Percentiles rank a stretch among this genome's conserved stretches.
phyloP scores from a whole-genome alignment of 2,888 invertebrate genomes.

The Zaprionus lineosus region DNA sequence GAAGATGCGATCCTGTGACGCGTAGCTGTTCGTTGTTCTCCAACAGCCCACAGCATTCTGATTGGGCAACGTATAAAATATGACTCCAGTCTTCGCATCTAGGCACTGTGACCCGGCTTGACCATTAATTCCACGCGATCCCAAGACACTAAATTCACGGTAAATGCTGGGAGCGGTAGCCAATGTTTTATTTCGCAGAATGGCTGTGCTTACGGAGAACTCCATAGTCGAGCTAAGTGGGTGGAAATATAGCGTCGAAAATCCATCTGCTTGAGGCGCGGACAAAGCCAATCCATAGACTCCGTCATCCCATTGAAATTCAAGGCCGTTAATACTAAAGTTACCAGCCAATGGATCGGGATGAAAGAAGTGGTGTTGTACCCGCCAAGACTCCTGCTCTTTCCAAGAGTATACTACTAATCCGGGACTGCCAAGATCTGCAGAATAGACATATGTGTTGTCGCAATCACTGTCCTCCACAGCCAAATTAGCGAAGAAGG shows the following conservation, averaged over 20 bases:
- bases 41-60: conserved; percentile 91
- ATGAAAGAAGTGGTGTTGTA: conserved; percentile 88
- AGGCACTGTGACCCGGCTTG: conserved; percentile 90
- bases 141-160: conserved; percentile 87
- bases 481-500: conserved; percentile 90
- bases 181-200: conserved; percentile 86
- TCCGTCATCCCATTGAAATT: conserved; percentile 90
- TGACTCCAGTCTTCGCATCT: conserved; percentile 87
- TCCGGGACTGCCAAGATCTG: conserved; percentile 87
- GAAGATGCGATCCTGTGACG: conserved; percentile 88
- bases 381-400: conserved; percentile 88
- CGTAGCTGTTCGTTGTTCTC: conserved; percentile 88
- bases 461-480: conserved; percentile 90
- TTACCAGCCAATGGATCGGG: conserved; percentile 89
- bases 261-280: conserved; percentile 86
- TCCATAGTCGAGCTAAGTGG: conserved; percentile 90
- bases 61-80: conserved; percentile 90
- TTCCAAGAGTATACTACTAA: conserved; percentile 90
- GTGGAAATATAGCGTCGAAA: conserved; percentile 90
- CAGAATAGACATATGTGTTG: conserved; percentile 88
- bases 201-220: conserved; percentile 88
- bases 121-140: conserved; percentile 88
- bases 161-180: conserved; percentile 84
- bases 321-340: conserved; percentile 87
- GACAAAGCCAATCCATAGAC: conserved; percentile 89